phyloP scores from a whole-genome alignment of 2,113 vertebrate species.

The Chionodraco myersi region DNA sequence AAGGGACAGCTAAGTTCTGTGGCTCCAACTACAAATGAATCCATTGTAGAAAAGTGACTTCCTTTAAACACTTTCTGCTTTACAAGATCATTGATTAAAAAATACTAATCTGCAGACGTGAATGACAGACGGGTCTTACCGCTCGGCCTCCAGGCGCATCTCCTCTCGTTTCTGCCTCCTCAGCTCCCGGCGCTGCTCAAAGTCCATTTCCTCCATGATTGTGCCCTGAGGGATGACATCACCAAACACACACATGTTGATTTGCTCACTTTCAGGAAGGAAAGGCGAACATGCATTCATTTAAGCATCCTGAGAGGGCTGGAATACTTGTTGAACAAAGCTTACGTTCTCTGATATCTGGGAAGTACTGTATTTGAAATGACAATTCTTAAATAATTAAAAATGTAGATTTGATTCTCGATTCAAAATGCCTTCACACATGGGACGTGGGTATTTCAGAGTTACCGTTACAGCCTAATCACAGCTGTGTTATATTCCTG shows the following conservation, averaged over 20 bases:
- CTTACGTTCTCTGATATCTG: neutral
- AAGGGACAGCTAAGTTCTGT: conserved; percentile 9
- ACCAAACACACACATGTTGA: conserved; percentile 51
- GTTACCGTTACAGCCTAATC: neutral
- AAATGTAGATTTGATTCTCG: neutral
- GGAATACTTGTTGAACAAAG: neutral
- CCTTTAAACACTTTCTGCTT: conserved; percentile 11
- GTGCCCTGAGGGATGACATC: conserved; percentile 68
- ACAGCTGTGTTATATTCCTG: neutral
- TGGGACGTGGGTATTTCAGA: no score
- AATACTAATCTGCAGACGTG: conserved; percentile 6
- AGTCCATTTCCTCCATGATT: conserved; percentile 94
- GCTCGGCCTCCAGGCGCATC: conserved; percentile 96
- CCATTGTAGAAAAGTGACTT: neutral
- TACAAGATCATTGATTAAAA: conserved; percentile 14
- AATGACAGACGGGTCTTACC: conserved; percentile 81
- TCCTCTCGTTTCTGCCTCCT: conserved; percentile 98
- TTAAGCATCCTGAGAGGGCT: neutral
- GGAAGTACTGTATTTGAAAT: neutral
- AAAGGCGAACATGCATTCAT: neutral
- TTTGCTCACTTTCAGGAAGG: conserved; percentile 16
- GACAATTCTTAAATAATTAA: neutral
- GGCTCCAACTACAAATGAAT: conserved; percentile 10
- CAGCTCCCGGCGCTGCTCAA: conserved; percentile 96
- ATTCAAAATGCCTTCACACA: neutral